Base-by-base conservation (phyloP, 2,113 vertebrate genomes). In the Ammospiza caudacuta region DNA sequence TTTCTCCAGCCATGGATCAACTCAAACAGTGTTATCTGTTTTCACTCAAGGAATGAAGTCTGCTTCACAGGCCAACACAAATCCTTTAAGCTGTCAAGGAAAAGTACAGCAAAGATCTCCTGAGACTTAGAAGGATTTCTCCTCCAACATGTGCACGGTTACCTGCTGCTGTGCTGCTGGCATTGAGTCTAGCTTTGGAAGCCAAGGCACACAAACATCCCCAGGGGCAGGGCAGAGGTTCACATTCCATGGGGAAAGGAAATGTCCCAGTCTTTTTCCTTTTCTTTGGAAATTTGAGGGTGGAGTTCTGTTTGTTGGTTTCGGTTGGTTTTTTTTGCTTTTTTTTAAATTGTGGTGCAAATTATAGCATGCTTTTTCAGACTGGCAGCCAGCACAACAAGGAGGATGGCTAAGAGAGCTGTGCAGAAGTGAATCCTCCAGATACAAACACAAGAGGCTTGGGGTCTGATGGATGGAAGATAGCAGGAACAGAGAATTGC, bases 361-460 rank as follows among this genome's bases (percentile, higher is more conserved):
- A 81, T 35, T 27, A 15, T 57, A 64, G 25, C 39, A 27, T 4
- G 11, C 14, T 5, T 57, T 75, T 83, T 79, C 76, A 90, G 75
- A 39, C 29, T 73, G 61, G 35, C 46, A 83, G 24, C 39, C 39
- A 59, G 37, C 84, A 92, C 39, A 59, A 59, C 69, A 68, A 86
- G 82, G 43, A 62, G 23, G 7, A 39, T 19, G 39, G n/a, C 63
- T 70, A 23, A 77, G 47, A 24, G 33, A 62, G 35, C 35, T 61
- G 51, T 21, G 52, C 47, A 93, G n/a, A 83, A 90, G 29, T 61
- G 94, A 94, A 83, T 78, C 72, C 39, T 90, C 76, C 75, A 83
- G 70, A 49, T 2, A 70, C n/a, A 47, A 92, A 47, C 27, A 77
- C 1, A 5, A 46, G 41, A 87, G 63, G 35, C 41, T 74, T 44